Evolutionary conservation across 2,888 invertebrate species (phyloP).

Genomic region (Cosmia pyralina): DNA sequence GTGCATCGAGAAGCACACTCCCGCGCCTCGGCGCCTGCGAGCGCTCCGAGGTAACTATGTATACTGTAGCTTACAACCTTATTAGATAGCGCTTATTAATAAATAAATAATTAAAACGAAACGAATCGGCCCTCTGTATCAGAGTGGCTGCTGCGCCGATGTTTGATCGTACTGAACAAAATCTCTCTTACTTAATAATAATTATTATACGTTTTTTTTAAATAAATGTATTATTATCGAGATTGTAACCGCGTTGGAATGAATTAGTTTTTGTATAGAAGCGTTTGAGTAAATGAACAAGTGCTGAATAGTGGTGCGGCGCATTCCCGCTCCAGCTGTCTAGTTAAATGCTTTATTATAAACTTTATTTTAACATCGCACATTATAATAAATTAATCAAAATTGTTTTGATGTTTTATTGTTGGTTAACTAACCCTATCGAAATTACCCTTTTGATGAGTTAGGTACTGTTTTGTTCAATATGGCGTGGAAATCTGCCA

Average conservation of each 20-base stretch:
- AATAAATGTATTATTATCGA: constrained; percentile 76
- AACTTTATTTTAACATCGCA: constrained; percentile 90
- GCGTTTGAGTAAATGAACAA: constrained; percentile 77
- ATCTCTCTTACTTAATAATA: constrained; percentile 76
- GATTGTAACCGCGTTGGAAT: constrained; percentile 79
- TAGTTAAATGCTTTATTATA: constrained; percentile 89
- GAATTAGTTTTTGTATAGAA: constrained; percentile 80
- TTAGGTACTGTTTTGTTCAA: background rate
- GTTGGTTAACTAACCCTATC: constrained; percentile 34
- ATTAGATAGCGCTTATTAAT: constrained; percentile 87
- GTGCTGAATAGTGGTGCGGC: constrained; percentile 75
- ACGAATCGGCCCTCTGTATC: constrained; percentile 86
- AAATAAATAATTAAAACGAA: constrained; percentile 74
- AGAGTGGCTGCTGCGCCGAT: constrained; percentile 82
- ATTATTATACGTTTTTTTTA: constrained; percentile 71
- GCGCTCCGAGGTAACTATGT: constrained; percentile 67
- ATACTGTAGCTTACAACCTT: constrained; percentile 77
- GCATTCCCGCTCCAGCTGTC: constrained; percentile 73
- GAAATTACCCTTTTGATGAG: constrained; percentile 33
- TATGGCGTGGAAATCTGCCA: no score
- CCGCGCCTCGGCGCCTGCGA: constrained; percentile 24
- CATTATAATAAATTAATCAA: constrained; percentile 90
- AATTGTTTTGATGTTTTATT: constrained; percentile 80
- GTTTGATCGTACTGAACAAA: constrained; percentile 80
- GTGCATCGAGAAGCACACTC: constrained; percentile 4